These are phyloP conservation scores for Drosophila quadrilineata DNA, from an alignment of 1,140 invertebrate genomes.

Conservation along the genomic window DNA sequence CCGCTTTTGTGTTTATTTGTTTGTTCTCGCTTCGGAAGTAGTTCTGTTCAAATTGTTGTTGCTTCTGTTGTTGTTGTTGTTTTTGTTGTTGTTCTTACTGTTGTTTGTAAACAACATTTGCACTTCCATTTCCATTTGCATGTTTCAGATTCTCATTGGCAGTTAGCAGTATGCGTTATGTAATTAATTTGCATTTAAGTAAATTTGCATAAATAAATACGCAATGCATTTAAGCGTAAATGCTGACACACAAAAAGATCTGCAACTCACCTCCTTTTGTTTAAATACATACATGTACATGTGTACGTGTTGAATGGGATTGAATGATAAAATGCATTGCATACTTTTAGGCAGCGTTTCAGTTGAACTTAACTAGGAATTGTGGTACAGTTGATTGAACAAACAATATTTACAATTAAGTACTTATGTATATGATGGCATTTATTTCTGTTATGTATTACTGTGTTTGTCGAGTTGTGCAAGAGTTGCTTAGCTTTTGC, in stretches of 20 bases:
- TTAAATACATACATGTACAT: neutral
- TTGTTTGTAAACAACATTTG: conserved; percentile 67
- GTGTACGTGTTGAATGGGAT: neutral
- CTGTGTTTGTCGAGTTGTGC: conserved; percentile 28
- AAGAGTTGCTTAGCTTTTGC: conserved; percentile 65
- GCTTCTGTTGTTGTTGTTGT: conserved; percentile 29
- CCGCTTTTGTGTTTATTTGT: conserved; percentile 27
- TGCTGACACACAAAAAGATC: conserved; percentile 34
- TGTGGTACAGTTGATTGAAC: conserved; percentile 25
- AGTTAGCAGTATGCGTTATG: conserved; percentile 52
- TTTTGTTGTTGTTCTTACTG: conserved; percentile 33
- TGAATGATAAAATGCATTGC: conserved; percentile 20
- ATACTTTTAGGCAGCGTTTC: conserved; percentile 10
- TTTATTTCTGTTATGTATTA: conserved; percentile 28
- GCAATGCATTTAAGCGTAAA: conserved; percentile 41
- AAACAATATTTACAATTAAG: conserved; percentile 26
- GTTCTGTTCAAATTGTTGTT: conserved; percentile 23
- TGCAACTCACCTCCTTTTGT: conserved; percentile 3
- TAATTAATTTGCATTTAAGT: conserved; percentile 77
- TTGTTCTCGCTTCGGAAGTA: conserved; percentile 31
- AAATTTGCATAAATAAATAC: conserved; percentile 80
- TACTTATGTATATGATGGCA: conserved; percentile 10
- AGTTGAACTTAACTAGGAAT: conserved; percentile 29
- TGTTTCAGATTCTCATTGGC: conserved; percentile 58
- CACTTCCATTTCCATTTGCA: conserved; percentile 64